Base-by-base conservation (phyloP, 1,140 invertebrate genomes). In the Diuraphis noxia region DNA sequence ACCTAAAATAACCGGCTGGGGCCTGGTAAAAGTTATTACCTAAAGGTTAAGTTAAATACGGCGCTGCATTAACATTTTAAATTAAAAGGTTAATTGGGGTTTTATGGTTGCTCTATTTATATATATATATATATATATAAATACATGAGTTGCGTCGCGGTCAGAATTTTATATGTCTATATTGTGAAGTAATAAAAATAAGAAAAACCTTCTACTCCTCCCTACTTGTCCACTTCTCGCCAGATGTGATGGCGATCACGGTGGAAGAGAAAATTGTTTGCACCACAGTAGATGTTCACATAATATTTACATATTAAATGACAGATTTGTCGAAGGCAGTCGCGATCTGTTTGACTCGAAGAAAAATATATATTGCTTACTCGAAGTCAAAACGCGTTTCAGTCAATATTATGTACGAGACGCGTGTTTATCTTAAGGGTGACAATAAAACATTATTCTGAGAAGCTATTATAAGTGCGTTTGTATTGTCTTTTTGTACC, bases 31-130 rank as follows among this genome's bases (percentile, higher is more conserved):
- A 90, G 88, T 90, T 90, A 90, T 79, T 90, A 79, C 43, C 43
- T 46, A 91, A 91, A 91, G 89, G 89, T 91, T 91, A 91, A 91
- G 89, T 91, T 91, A 91, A 91, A 91, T 91, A 79, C 43, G 43
- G 43, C 41, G 72, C 43, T 38, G 77, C 72, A 91, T 91, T 91
- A 91, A 91, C 89, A 91, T 91, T 91, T 91, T 81, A 91, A 91
- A 81, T 91, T 91, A 91, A 91, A 91, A 91, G 89, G 89, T 91
- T 91, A 91, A 91, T 91, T 91, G 89, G 43, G 89, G 89, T 91
- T 91, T 91, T 82, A 79, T 82, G 77, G 89, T 90, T 79, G 41
- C 89, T 91, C 77, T 38, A 46, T 72, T 17, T 63, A 49, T 49
- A 49, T 49, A 49, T 49, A 49, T 63, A 52, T 72, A n/a, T 63